phyloP scores from a whole-genome alignment of 2,888 invertebrate genomes.

The Drosophila fungiperda region DNA sequence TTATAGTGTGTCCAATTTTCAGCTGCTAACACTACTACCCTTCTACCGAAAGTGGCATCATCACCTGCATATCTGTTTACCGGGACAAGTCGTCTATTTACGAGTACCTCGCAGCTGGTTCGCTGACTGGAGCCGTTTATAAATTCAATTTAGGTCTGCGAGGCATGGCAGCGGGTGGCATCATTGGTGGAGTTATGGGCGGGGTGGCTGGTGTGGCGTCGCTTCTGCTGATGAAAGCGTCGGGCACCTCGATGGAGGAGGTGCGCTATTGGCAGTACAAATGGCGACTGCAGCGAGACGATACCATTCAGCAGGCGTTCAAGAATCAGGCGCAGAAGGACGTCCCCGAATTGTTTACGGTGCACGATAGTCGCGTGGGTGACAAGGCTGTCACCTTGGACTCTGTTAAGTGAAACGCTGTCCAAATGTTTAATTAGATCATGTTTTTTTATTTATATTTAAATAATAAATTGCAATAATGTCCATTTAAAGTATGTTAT shows the following conservation, averaged over 20 bases:
- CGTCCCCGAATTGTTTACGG: conserved; percentile 65
- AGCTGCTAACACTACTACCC: not conserved
- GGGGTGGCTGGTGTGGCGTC: conserved; percentile 87
- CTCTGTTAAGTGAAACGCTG: conserved; percentile 66
- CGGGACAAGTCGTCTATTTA: conserved; percentile 88
- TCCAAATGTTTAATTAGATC: conserved; percentile 38
- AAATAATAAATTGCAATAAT: conserved; percentile 78
- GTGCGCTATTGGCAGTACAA: conserved; percentile 87
- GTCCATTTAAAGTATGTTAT: conserved; percentile 55
- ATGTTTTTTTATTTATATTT: conserved; percentile 51
- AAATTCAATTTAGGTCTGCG: conserved; percentile 89
- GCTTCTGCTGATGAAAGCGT: conserved; percentile 86
- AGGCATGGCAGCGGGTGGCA: conserved; percentile 89
- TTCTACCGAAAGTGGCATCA: conserved; percentile 86
- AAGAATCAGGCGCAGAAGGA: conserved; percentile 66
- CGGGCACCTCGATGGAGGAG: conserved; percentile 88
- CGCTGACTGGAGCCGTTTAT: conserved; percentile 88
- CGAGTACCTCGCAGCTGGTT: conserved; percentile 89
- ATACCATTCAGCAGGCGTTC: conserved; percentile 80
- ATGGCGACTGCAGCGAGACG: conserved; percentile 84
- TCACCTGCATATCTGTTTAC: conserved; percentile 89
- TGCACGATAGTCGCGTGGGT: conserved; percentile 77
- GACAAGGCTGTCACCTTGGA: conserved; percentile 72
- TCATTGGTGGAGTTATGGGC: conserved; percentile 88
- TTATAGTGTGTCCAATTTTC: not conserved